phyloP scores from a whole-genome alignment of 1,140 invertebrate genomes.

The Piezodorus guildinii region DNA sequence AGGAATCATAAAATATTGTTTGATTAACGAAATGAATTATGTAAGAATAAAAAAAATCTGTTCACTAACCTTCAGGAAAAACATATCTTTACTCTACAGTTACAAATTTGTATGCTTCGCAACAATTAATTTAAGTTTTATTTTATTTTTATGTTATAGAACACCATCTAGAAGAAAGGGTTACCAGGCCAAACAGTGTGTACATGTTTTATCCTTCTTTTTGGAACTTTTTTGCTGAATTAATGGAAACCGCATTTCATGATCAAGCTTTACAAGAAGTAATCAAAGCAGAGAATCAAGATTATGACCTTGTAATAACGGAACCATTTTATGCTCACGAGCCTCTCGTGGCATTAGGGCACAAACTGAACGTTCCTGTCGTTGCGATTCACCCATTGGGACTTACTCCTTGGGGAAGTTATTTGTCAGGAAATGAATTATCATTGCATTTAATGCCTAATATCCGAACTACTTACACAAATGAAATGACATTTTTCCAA shows the following conservation, averaged over 20 bases:
- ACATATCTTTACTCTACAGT: no score
- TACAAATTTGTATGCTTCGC: no score
- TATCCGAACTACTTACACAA: conserved; percentile 36
- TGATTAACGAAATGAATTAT: no score
- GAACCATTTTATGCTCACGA: conserved; percentile 31
- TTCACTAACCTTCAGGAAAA: no score
- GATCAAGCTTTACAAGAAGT: conserved; percentile 8
- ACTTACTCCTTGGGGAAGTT: not conserved
- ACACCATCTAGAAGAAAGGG: no score
- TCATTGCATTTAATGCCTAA: conserved; percentile 39
- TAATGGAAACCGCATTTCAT: conserved; percentile 12
- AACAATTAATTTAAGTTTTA: no score
- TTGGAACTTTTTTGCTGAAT: conserved; percentile 3
- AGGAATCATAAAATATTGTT: no score
- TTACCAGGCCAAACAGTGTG: not conserved
- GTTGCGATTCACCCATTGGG: conserved; percentile 21
- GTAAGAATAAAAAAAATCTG: no score
- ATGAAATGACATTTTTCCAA: conserved; percentile 42
- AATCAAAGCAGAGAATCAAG: conserved; percentile 19
- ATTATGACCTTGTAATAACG: conserved; percentile 32
- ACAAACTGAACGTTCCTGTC: conserved; percentile 30
- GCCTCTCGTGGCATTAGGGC: conserved; percentile 29
- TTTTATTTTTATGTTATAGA: no score
- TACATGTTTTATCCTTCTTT: not conserved
- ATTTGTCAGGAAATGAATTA: conserved; percentile 17